Evolutionary conservation across 1,140 invertebrate species (phyloP), one percentile per base, ranked within the genome.

Genomic region (Cyclargus thomasi): DNA sequence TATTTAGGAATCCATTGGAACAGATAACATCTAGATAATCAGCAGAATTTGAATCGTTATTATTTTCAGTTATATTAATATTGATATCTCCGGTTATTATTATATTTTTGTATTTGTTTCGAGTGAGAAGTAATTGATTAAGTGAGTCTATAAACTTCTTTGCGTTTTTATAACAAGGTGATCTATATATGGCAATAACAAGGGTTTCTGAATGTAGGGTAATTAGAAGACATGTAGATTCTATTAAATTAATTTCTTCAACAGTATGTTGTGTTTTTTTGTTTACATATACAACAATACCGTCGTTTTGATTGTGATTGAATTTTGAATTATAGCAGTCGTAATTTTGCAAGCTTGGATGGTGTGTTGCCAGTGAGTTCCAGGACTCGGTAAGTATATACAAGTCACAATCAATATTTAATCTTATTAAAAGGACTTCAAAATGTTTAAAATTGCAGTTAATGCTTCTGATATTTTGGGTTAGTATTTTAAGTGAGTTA

Each of bases 11-110:
- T 11, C 67, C 72, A 62, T 69, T 66, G 53, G 53, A 63, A 7
- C 62, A 62, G 3, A 70, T 14, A 20, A 74, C 53, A 57, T 70
- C 67, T 14, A 70, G 53, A 57, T 74, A 74, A 11, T 63, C 39
- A 3, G 29, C 2, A 21, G 69, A 55, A 22, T 66, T 74, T 8
- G 14, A 17, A 35, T 71, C 65, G 7, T 18, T 39, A 39, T 62
- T 71, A 65, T 65, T 55, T 11, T 47, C 17, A 64, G 68, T 68
- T 10, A 73, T 68, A 36, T 70, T 67, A 8, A 73, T 68, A 69
- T 76, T 74, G 3, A 76, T 74, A 64, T 76, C 72, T 14, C 69
- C 73, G 1, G 67, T 63, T 53, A 75, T 29, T n/a, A 76, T 39
- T 35, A 74, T 68, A 65, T 72, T 73, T 14, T 67, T 67, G 17